These are phyloP conservation scores for Sycobia sp. DNA, from an alignment of 1,140 invertebrate species.

Conservation along the genomic window DNA sequence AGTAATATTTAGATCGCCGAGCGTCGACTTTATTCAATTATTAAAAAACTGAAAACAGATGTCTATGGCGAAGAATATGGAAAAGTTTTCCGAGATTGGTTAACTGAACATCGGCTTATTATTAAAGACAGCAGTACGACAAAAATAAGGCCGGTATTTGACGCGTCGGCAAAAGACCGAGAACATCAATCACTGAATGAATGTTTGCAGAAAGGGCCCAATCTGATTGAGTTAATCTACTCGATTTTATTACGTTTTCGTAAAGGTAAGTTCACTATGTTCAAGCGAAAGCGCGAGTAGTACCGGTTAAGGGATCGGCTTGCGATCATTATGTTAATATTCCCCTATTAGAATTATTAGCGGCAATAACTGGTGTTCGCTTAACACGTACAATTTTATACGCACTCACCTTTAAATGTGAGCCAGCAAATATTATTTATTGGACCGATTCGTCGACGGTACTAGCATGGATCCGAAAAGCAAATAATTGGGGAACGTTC, in stretches of 20 bases:
- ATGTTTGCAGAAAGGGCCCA: too few species aligned
- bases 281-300: constrained; percentile 25
- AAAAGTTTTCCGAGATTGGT: too few species aligned
- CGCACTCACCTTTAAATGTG: not conserved
- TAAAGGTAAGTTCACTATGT: constrained; percentile 16
- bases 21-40: constrained; percentile 22
- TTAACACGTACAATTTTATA: not conserved
- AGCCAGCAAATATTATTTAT: not conserved
- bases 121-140: too few species aligned
- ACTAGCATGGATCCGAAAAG: not conserved
- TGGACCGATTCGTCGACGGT: constrained; percentile 3
- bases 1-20: constrained; percentile 29
- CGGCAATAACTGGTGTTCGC: too few species aligned
- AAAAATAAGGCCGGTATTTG: too few species aligned
- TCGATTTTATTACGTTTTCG: too few species aligned
- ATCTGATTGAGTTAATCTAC: too few species aligned
- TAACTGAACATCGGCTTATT: too few species aligned
- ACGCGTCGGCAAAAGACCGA: too few species aligned
- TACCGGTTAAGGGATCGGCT: not conserved
- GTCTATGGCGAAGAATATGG: constrained; percentile 44
- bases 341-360: too few species aligned
- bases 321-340: constrained; percentile 9
- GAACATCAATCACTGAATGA: too few species aligned
- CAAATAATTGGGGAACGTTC: not conserved
- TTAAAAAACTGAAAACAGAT: constrained; percentile 37